phyloP scores from a whole-genome alignment of 2,113 vertebrate genomes.

The Theristicus caerulescens region DNA sequence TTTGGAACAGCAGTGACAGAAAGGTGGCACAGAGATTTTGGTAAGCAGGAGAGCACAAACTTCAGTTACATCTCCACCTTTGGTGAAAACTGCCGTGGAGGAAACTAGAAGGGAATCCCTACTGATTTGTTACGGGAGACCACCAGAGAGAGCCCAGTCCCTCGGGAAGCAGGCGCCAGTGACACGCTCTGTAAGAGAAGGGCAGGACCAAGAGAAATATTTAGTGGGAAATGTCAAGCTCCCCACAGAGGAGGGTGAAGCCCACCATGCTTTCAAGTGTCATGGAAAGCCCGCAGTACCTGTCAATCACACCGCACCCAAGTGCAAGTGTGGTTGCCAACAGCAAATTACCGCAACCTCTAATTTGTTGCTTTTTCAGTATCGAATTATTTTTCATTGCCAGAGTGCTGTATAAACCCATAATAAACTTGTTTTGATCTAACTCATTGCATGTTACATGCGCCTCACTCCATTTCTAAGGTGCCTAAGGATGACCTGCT shows the following conservation, averaged over 20 bases:
- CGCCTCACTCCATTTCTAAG: not conserved
- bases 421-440: not conserved
- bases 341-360: not conserved
- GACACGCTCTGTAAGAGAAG: not conserved
- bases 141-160: not conserved
- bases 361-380: not conserved
- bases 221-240: not conserved
- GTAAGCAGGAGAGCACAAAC: not conserved
- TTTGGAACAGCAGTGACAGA: not conserved
- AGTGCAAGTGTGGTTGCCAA: not conserved
- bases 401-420: not conserved
- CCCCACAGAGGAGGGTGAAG: not conserved
- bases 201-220: not conserved
- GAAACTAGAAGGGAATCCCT: not conserved
- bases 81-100: rapidly evolving
- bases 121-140: not conserved
- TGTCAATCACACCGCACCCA: not conserved
- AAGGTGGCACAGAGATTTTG: not conserved
- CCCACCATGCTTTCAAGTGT: not conserved
- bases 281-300: not conserved
- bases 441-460: not conserved
- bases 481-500: not conserved
- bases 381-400: conserved; percentile 19
- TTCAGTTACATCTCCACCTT: not conserved
- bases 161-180: not conserved